A percentile compares a stretch with the other conserved stretches of the same genome.
Conservation (phyloP, 1,140 invertebrate genomes). For the Apis cerana region DNA sequence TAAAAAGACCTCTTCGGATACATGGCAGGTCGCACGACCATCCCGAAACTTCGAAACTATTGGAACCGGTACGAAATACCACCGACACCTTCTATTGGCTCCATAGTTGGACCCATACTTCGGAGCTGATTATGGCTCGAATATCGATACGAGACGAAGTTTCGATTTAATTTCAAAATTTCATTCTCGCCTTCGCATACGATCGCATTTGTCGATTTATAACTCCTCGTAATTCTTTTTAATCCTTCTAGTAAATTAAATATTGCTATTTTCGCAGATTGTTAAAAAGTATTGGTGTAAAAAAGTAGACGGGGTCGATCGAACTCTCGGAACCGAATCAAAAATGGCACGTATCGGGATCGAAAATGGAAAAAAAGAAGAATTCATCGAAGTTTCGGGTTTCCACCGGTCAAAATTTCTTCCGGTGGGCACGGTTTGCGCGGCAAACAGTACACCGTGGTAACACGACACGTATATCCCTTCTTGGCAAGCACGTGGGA, state of each 20-base stretch:
- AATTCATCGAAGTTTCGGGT: slow-evolving; percentile 64
- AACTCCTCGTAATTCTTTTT: too few relatives aligned
- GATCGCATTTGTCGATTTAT: too few relatives aligned
- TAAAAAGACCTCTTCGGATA: slow-evolving; percentile 67
- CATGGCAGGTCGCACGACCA: slow-evolving; percentile 55
- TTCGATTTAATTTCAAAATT: too few relatives aligned
- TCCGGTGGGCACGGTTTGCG: slow-evolving; percentile 63
- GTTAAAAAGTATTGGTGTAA: too few relatives aligned
- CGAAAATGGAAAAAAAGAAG: slow-evolving; percentile 10
- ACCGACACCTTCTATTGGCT: slow-evolving; percentile 48
- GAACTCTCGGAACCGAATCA: slow-evolving; percentile 8
- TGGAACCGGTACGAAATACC: slow-evolving; percentile 16
- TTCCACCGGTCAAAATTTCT: slow-evolving; percentile 79
- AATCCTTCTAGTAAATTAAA: too few relatives aligned
- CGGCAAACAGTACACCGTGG: slow-evolving; percentile 67
- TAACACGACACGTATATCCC: slow-evolving; percentile 77
- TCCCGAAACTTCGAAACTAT: slow-evolving; percentile 28
- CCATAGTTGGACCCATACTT: not conserved
- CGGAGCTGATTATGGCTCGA: not conserved
- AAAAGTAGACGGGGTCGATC: not conserved
- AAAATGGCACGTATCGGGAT: slow-evolving; percentile 35
- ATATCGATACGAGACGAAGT: too few relatives aligned
- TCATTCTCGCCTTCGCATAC: too few relatives aligned
- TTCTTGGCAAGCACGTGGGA: slow-evolving; percentile 77
- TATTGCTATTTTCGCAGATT: too few relatives aligned